Evolutionary conservation across 2,888 invertebrate species (phyloP), one percentile per base, ranked within the genome.

Genomic region (Steinernema carpocapsae): DNA sequence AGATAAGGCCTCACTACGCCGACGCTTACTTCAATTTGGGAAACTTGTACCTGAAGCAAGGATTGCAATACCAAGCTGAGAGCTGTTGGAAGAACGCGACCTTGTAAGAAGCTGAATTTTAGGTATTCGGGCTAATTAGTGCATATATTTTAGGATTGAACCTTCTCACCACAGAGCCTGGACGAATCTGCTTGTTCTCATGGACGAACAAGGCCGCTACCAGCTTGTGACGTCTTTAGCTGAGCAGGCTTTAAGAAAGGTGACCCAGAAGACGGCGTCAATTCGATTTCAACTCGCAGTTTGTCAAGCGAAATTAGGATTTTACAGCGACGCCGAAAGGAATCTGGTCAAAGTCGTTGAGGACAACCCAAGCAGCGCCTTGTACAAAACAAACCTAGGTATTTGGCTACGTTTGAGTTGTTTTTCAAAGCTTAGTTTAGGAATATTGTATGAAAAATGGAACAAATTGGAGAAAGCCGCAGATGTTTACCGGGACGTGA

Each of bases 11-110:
- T 72, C 92, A 92, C 77, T 97, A 96, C 89, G 93, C 96, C 0
- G 94, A 96, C 88, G 95, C 95, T 87, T 92, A 92, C 85, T 97
- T 95, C 87, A 97, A 97, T 89, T 91, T 97, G 82, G 97, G 97
- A 56, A 95, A 96, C 89, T 90, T 97, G 92, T 95, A 93, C 89
- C 89, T 96, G 79, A 94, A 94, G 83, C 90, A 92, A 86, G 92
- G 93, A 79, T 89, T 91, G 77, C 91, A 92, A 79, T 90, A 92
- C 1, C 91, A 92, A 76, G 97, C 97, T 0, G 89, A 93, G 80
- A 90, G 91, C 73, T 92, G 92, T 71, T 97, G 95, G 95, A 91
- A 91, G 82, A 92, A 92, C 87, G 93, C 96, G 0, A 93, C 94
- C 0, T 88, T 90, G 73, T 90, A 93, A 37, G 37, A 6, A 10